Evolutionary conservation across 2,888 invertebrate species (phyloP).

Genomic region (Prenolepis imparis): DNA sequence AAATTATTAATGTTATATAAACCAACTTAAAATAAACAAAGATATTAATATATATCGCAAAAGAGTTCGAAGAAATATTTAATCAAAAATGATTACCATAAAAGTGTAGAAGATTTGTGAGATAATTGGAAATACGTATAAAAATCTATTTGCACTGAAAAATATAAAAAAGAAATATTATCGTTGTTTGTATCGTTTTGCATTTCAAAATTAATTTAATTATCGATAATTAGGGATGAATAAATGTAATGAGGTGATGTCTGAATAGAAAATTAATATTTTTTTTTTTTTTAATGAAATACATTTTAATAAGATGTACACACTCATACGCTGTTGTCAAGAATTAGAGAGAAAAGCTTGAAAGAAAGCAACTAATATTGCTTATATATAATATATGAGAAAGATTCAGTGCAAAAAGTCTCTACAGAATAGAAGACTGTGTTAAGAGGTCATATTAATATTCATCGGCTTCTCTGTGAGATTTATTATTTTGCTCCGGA

Average conservation of each 20-base stretch:
- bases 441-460: slow-evolving; percentile 44
- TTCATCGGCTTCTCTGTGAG: slow-evolving; percentile 18
- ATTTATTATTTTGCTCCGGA: not conserved
- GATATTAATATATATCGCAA: not conserved
- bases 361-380: slow-evolving; percentile 36
- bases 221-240: not conserved
- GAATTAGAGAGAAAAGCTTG: not conserved
- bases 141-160: not conserved
- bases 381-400: not conserved
- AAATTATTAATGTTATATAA: not conserved
- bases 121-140: not conserved
- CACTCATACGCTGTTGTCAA: not conserved
- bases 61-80: slow-evolving; percentile 7
- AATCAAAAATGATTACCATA: slow-evolving; percentile 1
- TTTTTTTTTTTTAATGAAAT: not conserved
- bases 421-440: slow-evolving; percentile 31
- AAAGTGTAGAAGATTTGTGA: not conserved
- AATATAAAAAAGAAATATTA: not conserved
- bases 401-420: slow-evolving; percentile 3
- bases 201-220: not conserved
- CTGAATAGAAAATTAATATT: not conserved
- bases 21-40: not conserved
- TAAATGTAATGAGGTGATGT: not conserved
- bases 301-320: not conserved
- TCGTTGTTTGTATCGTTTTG: not conserved